Evolutionary conservation across 2,113 vertebrate genomes (phyloP).

Genomic region (Cairina moschata): DNA sequence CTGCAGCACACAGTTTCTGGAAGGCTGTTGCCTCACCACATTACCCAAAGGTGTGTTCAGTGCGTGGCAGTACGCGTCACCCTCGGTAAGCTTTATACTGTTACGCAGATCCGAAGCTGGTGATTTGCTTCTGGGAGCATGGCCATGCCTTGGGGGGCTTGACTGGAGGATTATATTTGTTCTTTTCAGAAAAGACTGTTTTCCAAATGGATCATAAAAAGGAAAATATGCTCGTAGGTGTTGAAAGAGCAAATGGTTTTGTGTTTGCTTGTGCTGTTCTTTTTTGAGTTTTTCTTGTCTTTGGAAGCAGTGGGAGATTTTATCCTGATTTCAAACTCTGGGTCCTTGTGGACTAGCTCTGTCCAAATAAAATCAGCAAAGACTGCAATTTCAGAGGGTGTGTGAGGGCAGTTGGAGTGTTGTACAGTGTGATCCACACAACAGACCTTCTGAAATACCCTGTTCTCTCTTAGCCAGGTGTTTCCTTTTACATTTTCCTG

Average conservation of each 20-base stretch:
- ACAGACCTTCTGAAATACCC: background rate
- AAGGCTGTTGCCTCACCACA: background rate
- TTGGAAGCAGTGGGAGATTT: background rate
- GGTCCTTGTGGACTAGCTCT: background rate
- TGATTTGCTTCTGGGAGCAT: conserved; percentile 50
- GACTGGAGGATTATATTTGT: conserved; percentile 40
- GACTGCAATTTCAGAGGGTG: background rate
- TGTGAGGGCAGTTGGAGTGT: background rate
- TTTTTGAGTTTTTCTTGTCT: conserved; percentile 15
- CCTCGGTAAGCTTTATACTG: background rate
- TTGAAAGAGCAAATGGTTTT: conserved; percentile 48
- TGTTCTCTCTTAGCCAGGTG: background rate
- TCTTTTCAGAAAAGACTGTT: conserved; percentile 53
- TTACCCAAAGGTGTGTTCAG: background rate
- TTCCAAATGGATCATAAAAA: conserved; percentile 50
- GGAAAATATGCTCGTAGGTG: conserved; percentile 56
- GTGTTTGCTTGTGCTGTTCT: conserved; percentile 11
- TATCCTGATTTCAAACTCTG: background rate
- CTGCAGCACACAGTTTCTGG: background rate
- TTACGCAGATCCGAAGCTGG: background rate
- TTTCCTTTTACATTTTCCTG: background rate
- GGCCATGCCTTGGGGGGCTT: conserved; percentile 55
- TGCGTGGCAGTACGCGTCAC: conserved; percentile 16
- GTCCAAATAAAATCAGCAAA: background rate
- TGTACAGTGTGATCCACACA: background rate